Evolutionary conservation across 1,140 invertebrate genomes (phyloP).

Genomic region (Saccostrea cuccullata): DNA sequence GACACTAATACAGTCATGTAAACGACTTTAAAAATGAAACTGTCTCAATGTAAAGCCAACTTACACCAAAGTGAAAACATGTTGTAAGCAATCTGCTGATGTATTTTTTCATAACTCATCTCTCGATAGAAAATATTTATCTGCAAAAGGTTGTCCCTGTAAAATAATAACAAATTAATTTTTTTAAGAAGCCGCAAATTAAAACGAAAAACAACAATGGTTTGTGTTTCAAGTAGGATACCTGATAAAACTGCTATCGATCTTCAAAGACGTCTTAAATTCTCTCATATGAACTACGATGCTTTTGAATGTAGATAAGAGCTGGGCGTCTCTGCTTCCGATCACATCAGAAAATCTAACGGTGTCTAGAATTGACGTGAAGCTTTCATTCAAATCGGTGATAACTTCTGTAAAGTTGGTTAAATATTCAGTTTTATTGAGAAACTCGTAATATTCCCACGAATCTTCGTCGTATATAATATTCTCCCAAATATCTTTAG

Average conservation of each 20-base stretch:
- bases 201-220: neutral
- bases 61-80: constrained; percentile 68
- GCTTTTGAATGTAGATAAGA: neutral
- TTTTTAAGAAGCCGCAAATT: no score
- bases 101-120: constrained; percentile 69
- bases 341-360: constrained; percentile 11
- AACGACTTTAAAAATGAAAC: no score
- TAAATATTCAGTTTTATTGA: constrained; percentile 51
- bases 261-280: neutral
- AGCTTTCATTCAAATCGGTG: neutral
- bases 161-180: constrained; percentile 52
- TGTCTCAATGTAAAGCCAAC: constrained; percentile 39
- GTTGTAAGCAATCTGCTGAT: constrained; percentile 67
- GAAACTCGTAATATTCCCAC: constrained; percentile 60
- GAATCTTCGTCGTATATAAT: constrained; percentile 63
- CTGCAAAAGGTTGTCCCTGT: constrained; percentile 68
- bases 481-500: constrained; percentile 53
- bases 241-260: constrained; percentile 14
- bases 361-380: neutral
- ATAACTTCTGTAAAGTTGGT: constrained; percentile 49
- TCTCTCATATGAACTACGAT: neutral
- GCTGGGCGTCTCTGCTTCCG: neutral
- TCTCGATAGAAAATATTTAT: constrained; percentile 68
- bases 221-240: neutral
- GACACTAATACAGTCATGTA: no score